Conservation (phyloP, 2,797 vertebrate species). For the Botia almorhae region DNA sequence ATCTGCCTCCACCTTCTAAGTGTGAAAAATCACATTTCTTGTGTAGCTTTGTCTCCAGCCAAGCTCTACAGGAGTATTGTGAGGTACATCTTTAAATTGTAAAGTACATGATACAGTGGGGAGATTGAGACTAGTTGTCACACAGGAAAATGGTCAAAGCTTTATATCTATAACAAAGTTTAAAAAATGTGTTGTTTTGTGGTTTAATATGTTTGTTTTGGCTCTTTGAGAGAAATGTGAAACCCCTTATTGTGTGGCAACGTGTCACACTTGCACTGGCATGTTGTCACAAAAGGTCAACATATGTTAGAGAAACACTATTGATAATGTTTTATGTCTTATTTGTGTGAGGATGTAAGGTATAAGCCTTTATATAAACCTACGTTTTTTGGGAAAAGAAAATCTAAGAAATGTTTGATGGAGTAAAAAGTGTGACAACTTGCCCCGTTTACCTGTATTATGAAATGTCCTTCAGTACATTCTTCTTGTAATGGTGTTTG, state of each 20-base stretch:
- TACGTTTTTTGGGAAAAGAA: not conserved
- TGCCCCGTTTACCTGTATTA: not conserved
- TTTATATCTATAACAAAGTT: no score
- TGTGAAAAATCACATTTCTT: slow-evolving; percentile 35
- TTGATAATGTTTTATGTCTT: no score
- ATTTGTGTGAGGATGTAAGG: no score
- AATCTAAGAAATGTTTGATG: not conserved
- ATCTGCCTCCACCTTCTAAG: slow-evolving; percentile 27
- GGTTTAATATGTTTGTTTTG: no score
- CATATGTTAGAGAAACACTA: no score
- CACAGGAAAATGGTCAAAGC: not conserved
- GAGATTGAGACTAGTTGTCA: not conserved
- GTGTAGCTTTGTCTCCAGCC: not conserved
- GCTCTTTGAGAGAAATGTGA: no score
- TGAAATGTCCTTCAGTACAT: not conserved
- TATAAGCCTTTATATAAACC: not conserved
- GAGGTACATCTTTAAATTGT: not conserved
- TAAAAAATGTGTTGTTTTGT: no score
- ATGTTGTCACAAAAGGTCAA: no score
- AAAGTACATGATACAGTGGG: not conserved
- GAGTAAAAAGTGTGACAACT: no score
- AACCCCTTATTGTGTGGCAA: no score
- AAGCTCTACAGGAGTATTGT: slow-evolving; percentile 21
- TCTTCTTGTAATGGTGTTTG: not conserved
- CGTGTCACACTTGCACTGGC: no score